A percentile compares a stretch with the other conserved stretches of the same genome.
Conservation (phyloP, 1,140 invertebrate species). For the Uloborus diversus region DNA sequence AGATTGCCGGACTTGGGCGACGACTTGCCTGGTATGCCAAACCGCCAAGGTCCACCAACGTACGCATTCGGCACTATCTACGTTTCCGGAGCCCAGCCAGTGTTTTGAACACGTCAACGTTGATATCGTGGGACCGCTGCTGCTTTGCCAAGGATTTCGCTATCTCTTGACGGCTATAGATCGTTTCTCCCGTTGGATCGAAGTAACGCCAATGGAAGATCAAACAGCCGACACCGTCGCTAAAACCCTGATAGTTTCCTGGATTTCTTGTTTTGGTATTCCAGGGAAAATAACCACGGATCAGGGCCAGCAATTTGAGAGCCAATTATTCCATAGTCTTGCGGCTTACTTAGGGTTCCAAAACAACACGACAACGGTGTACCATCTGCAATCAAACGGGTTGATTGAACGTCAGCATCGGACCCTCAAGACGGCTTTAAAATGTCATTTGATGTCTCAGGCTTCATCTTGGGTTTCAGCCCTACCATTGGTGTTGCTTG, state of each 20-base stretch:
- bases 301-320: slow-evolving; percentile 66
- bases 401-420: slow-evolving; percentile 64
- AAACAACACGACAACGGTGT: background rate
- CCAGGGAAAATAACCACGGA: slow-evolving; percentile 63
- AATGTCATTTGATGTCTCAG: background rate
- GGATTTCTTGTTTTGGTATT: slow-evolving; percentile 63
- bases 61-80: too few relatives aligned
- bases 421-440: slow-evolving; percentile 63
- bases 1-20: too few relatives aligned
- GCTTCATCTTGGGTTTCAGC: background rate
- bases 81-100: too few relatives aligned
- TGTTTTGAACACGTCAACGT: too few relatives aligned
- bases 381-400: slow-evolving; percentile 63
- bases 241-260: slow-evolving; percentile 50
- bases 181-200: background rate
- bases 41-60: too few relatives aligned
- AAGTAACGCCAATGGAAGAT: slow-evolving; percentile 61
- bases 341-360: background rate
- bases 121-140: too few relatives aligned
- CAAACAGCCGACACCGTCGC: slow-evolving; percentile 64
- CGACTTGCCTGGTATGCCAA: too few relatives aligned
- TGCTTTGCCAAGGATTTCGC: too few relatives aligned
- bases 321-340: slow-evolving; percentile 60
- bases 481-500: slow-evolving; percentile 63
- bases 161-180: too few relatives aligned